phyloP scores from a whole-genome alignment of 2,888 invertebrate species.

The Cenopis cana region DNA sequence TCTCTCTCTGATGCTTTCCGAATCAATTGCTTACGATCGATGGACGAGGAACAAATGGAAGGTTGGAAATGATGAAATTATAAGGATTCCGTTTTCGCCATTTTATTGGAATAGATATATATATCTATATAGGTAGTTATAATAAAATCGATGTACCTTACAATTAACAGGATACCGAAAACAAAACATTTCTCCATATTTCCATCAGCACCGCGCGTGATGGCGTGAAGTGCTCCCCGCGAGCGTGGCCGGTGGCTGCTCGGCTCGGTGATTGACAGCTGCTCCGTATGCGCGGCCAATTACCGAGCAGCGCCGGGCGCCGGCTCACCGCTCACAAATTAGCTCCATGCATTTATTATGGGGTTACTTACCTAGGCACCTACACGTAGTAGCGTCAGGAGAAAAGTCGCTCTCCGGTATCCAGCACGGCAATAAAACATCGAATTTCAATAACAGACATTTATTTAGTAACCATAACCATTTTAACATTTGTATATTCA shows the following conservation, averaged over 20 bases:
- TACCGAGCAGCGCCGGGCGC: slow-evolving; percentile 44
- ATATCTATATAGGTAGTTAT: neutral
- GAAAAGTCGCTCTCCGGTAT: neutral
- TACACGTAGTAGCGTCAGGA: too few species aligned
- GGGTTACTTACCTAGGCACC: neutral
- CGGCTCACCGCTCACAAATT: slow-evolving; percentile 44
- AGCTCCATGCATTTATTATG: slow-evolving; percentile 46
- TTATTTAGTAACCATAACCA: slow-evolving; percentile 39
- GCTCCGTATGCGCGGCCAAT: slow-evolving; percentile 59
- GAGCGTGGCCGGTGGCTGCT: neutral
- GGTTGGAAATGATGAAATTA: too few species aligned
- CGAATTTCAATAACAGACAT: slow-evolving; percentile 3
- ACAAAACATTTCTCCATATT: slow-evolving; percentile 41
- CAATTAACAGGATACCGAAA: neutral
- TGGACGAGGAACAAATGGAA: too few species aligned
- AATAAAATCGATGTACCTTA: slow-evolving; percentile 10
- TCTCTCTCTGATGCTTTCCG: neutral
- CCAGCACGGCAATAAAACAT: slow-evolving; percentile 3
- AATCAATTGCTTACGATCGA: too few species aligned
- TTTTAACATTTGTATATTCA: too few species aligned
- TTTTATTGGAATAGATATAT: too few species aligned
- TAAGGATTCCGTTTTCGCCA: too few species aligned
- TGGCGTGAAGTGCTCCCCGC: neutral
- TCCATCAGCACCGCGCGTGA: neutral
- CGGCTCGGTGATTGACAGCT: neutral